These are phyloP conservation scores for Imbricaverruca yamaguchii DNA, from an alignment of 2,888 invertebrate species.

Conservation along the genomic window DNA sequence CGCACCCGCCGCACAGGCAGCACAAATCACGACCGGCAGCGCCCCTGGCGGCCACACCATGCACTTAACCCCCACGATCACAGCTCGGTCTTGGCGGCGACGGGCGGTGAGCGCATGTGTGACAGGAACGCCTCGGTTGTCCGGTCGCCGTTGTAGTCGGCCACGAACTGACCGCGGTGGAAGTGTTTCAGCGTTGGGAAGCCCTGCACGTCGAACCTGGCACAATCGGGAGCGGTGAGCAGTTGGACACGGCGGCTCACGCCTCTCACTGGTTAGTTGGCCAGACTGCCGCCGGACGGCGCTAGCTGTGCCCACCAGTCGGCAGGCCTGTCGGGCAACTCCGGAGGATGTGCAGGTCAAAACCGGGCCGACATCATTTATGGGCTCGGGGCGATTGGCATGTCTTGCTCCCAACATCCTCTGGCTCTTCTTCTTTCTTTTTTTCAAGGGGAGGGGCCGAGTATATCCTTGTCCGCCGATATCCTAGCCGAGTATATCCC, in stretches of 20 bases:
- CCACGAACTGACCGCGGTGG: constrained; percentile 64
- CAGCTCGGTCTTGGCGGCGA: constrained; percentile 54
- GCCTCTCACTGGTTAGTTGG: neutral
- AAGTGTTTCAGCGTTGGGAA: constrained; percentile 75
- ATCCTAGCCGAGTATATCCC: too few relatives aligned
- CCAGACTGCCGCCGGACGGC: too few relatives aligned
- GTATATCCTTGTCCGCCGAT: too few relatives aligned
- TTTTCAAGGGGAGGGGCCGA: too few relatives aligned
- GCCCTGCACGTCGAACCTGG: constrained; percentile 55
- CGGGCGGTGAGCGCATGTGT: constrained; percentile 62
- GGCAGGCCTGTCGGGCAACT: neutral
- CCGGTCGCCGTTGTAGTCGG: constrained; percentile 65
- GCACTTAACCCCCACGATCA: neutral
- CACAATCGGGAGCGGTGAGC: constrained; percentile 25
- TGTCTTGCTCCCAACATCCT: neutral
- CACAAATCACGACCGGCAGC: too few relatives aligned
- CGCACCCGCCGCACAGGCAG: too few relatives aligned
- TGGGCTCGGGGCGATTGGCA: neutral
- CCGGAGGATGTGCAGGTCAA: neutral
- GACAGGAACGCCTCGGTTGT: constrained; percentile 75
- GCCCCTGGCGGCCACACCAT: too few relatives aligned
- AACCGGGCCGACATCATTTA: neutral
- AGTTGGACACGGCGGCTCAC: neutral
- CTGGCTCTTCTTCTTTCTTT: too few relatives aligned
- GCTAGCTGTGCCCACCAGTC: neutral